Base-by-base conservation (phyloP, 2,113 vertebrate species). In the Neotoma lepida region DNA sequence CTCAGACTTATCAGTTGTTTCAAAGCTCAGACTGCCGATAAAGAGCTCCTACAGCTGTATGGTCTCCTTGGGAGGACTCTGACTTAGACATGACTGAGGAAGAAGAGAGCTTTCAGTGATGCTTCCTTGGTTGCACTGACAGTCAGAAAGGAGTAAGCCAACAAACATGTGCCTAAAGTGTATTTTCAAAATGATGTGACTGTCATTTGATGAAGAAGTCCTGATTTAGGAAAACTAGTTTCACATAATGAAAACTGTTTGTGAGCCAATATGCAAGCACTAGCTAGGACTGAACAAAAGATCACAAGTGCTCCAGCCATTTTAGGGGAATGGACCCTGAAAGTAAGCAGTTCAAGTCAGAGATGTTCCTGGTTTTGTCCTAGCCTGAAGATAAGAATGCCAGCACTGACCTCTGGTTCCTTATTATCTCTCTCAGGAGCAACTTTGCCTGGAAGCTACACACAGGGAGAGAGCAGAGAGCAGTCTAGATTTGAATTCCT, bases 221-320 rank as follows among this genome's bases (percentile, higher is more conserved):
- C 24, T 94, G 91, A 54, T 9, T 86, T 77, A 84, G 86, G 89
- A 95, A 96, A 80, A 58, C 51, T 68, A 88, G 66, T 46, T 30
- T 87, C 14, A 26, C 1, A 20, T 73, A 87, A 89, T 61, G 20
- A 70, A 90, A 86, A 73, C 20, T 70, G 10, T 86, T 66, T 84
- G 41, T 86, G 71, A 64, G 4, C 61, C 61, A 95, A 95, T 58
- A 0, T 88, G 10, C 3, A 87, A 51, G 24, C 30, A 82, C 33
- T 28, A 68, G 66, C 14, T 61, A 28, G 13, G n/a, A 28, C 12
- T 28, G 20, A 82, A 39, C 13, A 28, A 82, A 82, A 41, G n/a
- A 41, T 61, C 22, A 28, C 20, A 84, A 30, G 14, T 30, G 24
- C 39, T 44, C n/a, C 44, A 30, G 13, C 56, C 13, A 51, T 30